Percentiles rank a stretch among this genome's conserved stretches.
These are phyloP conservation scores for Acronicta aceris DNA, from an alignment of 2,888 invertebrate species.

Conservation along the genomic window DNA sequence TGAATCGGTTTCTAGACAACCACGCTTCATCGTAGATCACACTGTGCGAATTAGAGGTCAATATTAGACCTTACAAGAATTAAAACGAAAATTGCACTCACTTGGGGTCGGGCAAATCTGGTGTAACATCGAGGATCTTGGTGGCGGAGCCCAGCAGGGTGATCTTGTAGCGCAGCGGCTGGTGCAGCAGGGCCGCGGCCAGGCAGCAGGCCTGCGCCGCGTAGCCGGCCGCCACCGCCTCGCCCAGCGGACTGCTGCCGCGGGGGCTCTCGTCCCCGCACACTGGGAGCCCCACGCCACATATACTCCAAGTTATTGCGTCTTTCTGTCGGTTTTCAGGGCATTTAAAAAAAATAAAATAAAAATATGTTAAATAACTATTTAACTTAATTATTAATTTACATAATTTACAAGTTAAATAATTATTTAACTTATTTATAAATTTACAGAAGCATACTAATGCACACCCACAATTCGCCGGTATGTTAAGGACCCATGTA, in stretches of 20 bases:
- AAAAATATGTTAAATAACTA: too few relatives aligned
- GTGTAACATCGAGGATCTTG: conserved; percentile 93
- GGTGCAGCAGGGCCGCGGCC: conserved; percentile 94
- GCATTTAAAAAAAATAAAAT: too few relatives aligned
- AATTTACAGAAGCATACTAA: too few relatives aligned
- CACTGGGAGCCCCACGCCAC: conserved; percentile 74
- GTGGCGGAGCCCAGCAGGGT: conserved; percentile 95
- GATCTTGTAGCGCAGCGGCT: conserved; percentile 96
- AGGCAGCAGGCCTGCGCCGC: conserved; percentile 95
- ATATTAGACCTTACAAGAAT: too few relatives aligned
- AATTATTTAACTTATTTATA: too few relatives aligned
- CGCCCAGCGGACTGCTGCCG: conserved; percentile 85
- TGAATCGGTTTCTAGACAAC: too few relatives aligned
- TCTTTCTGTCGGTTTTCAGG: conserved; percentile 66
- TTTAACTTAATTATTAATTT: too few relatives aligned
- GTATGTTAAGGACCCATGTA: too few relatives aligned
- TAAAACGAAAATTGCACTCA: conserved; percentile 28
- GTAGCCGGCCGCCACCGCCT: conserved; percentile 96
- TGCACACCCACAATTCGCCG: too few relatives aligned
- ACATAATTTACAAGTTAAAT: too few relatives aligned
- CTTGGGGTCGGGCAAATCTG: conserved; percentile 78
- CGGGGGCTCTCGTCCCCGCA: conserved; percentile 76
- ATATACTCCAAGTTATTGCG: conserved; percentile 73
- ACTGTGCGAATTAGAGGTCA: too few relatives aligned
- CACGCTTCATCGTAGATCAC: too few relatives aligned